Conservation (phyloP, 2,888 invertebrate genomes). For the Callyntrura guangdongensis region DNA sequence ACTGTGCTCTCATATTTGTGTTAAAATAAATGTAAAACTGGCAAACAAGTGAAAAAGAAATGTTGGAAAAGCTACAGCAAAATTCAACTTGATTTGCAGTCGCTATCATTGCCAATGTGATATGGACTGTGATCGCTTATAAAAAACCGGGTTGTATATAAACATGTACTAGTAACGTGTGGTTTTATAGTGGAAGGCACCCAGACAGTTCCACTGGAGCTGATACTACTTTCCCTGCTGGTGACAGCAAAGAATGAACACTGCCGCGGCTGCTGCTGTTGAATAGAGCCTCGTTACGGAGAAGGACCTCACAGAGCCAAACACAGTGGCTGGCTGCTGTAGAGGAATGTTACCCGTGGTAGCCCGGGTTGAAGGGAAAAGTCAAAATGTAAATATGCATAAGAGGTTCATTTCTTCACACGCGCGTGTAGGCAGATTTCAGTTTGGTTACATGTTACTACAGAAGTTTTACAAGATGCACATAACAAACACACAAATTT, state of each 20-base stretch:
- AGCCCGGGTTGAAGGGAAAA: background rate
- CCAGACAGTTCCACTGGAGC: background rate
- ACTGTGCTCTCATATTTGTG: slow-evolving; percentile 27
- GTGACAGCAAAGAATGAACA: slow-evolving; percentile 30
- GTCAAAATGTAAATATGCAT: slow-evolving; percentile 34
- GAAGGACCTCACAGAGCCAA: background rate
- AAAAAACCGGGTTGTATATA: background rate
- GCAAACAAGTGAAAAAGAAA: slow-evolving; percentile 61
- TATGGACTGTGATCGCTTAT: background rate
- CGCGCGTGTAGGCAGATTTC: slow-evolving; percentile 47
- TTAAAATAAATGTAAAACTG: slow-evolving; percentile 47
- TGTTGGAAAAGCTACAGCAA: slow-evolving; percentile 27
- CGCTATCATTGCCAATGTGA: background rate
- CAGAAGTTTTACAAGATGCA: slow-evolving; percentile 66
- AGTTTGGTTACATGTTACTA: slow-evolving; percentile 50
- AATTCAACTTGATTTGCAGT: slow-evolving; percentile 37
- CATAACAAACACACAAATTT: slow-evolving; percentile 48
- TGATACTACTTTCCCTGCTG: slow-evolving; percentile 15
- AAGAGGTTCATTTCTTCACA: slow-evolving; percentile 9
- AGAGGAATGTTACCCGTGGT: background rate
- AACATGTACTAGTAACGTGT: background rate
- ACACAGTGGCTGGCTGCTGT: background rate
- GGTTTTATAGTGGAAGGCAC: slow-evolving; percentile 1
- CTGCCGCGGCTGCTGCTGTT: slow-evolving; percentile 2
- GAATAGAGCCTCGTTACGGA: slow-evolving; percentile 35